These are phyloP conservation scores for Stomatorhinus walkeri DNA, from an alignment of 2,797 vertebrate genomes.

Conservation along the genomic window DNA sequence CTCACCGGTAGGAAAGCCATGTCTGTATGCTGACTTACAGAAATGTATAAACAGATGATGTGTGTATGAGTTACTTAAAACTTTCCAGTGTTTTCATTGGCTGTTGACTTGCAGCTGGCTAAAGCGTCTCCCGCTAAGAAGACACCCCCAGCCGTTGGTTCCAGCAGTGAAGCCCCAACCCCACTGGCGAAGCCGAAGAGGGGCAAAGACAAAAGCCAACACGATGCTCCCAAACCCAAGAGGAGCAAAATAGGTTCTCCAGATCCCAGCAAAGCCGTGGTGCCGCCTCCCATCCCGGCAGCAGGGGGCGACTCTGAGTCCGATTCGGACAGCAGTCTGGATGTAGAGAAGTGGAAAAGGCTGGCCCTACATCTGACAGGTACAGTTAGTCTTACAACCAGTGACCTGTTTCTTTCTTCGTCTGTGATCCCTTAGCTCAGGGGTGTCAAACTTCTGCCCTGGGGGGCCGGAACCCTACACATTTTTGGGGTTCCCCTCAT, in stretches of 20 bases:
- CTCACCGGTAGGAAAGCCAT: neutral
- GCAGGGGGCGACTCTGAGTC: slow-evolving; percentile 38
- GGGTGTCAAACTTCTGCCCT: neutral
- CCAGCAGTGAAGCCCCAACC: slow-evolving; percentile 25
- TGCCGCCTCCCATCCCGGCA: neutral
- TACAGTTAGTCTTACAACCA: slow-evolving; percentile 22
- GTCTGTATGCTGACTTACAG: neutral
- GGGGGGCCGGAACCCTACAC: neutral
- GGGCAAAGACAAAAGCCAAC: slow-evolving; percentile 23
- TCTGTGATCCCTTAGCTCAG: neutral
- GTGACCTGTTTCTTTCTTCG: neutral
- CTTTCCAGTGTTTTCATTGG: neutral
- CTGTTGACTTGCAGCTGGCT: neutral
- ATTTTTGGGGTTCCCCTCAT: neutral
- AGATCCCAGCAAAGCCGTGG: neutral
- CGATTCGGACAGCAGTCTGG: slow-evolving; percentile 67
- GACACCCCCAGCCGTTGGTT: neutral
- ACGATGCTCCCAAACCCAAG: slow-evolving; percentile 30
- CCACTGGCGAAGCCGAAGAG: slow-evolving; percentile 41
- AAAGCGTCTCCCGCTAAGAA: neutral
- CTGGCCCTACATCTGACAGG: slow-evolving; percentile 50
- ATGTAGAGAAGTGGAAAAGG: slow-evolving; percentile 66
- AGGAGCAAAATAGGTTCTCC: slow-evolving; percentile 31
- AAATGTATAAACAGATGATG: neutral
- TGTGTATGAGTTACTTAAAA: neutral